Evolutionary conservation across 2,888 invertebrate species (phyloP).

Genomic region (Ligdia adustata): DNA sequence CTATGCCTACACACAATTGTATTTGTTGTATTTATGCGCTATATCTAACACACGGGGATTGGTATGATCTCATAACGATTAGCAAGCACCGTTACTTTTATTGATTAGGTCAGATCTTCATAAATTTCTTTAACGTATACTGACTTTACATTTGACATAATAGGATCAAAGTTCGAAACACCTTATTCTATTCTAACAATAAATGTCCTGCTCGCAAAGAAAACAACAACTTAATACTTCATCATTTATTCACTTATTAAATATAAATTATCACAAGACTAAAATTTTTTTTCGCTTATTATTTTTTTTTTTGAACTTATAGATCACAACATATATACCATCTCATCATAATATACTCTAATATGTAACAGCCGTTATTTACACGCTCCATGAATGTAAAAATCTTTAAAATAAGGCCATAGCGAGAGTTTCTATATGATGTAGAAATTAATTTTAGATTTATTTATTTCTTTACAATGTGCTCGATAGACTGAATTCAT

Average conservation of each 20-base stretch:
- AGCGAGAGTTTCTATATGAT: conserved; percentile 54
- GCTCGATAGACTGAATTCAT: conserved; percentile 45
- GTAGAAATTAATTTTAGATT: conserved; percentile 26
- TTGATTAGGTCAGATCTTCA: too few relatives aligned
- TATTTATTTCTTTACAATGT: conserved; percentile 18
- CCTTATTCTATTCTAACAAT: too few relatives aligned
- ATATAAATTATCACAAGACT: conserved; percentile 84
- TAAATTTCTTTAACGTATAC: too few relatives aligned
- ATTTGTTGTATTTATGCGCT: too few relatives aligned
- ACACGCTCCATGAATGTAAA: conserved; percentile 59
- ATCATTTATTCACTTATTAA: conserved; percentile 80
- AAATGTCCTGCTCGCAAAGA: too few relatives aligned
- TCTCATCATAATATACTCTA: conserved; percentile 65
- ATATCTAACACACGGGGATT: too few relatives aligned
- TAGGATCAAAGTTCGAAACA: too few relatives aligned
- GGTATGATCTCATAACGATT: too few relatives aligned
- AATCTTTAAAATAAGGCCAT: conserved; percentile 75
- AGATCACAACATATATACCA: conserved; percentile 80
- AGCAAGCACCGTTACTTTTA: too few relatives aligned
- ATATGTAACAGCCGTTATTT: conserved; percentile 71
- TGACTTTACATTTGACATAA: too few relatives aligned
- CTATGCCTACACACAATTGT: too few relatives aligned
- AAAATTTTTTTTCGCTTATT: conserved; percentile 64
- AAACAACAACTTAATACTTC: conserved; percentile 67
- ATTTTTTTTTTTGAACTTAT: conserved; percentile 81